Base-by-base conservation (phyloP, 1,140 invertebrate species). In the Pollicipes pollicipes region DNA sequence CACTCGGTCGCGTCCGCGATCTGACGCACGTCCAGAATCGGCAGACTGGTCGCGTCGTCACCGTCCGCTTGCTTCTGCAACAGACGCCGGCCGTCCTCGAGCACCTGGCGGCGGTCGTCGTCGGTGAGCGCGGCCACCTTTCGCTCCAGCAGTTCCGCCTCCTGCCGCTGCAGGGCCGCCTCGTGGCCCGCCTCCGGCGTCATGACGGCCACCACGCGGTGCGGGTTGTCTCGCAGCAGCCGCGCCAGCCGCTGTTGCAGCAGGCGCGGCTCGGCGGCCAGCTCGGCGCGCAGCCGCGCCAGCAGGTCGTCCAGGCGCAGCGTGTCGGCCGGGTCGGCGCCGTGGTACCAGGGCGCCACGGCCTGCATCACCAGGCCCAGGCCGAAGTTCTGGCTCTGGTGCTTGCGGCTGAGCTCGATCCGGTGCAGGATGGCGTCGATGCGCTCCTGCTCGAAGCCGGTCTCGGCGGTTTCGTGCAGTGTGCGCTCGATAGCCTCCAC, bases 371-470 rank as follows among this genome's bases (percentile, higher is more conserved):
- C 78, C 30, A 95, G 76, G 76, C 87, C 84, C 2, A 96, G 82
- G 0, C 94, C 95, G 82, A 96, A 97, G 80, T 90, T 91, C 0
- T 87, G 85, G 3, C 86, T 86, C 78, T 95, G 90, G 79, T 96
- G 92, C 78, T 95, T 97, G 0, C 88, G 82, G 1, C 84, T 80
- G 10, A 98, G 76, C 79, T 97, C 94, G 75, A 95, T 88, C 58
- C 84, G 85, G 78, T 97, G 92, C 28, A 97, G 76, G 67, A 96
- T 83, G 76, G 90, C 90, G 76, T 95, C 90, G 63, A 97, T 85
- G 74, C 91, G 88, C 73, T 90, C 84, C 66, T 85, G 78, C 58
- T 88, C 86, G 81, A 98, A 96, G 31, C 95, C 80, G 0, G 91
- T 94, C 74, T 87, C 79, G 70, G 89, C 82, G 76, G 90, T 90